Base-by-base conservation (phyloP, 1,140 invertebrate genomes). In the Andrena cerasifolii region DNA sequence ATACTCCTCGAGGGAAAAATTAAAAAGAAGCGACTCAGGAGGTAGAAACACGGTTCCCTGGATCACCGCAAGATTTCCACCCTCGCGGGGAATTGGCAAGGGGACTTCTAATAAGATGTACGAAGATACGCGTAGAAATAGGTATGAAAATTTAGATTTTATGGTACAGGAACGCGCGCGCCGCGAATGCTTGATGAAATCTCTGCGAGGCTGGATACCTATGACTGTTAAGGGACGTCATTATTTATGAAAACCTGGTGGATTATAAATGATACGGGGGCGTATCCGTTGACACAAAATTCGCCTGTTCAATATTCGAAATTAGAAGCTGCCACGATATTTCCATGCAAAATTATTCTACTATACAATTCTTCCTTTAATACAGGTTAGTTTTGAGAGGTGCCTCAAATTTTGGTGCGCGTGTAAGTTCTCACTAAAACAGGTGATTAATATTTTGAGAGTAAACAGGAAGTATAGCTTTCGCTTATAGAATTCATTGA, bases 91-190 rank as follows among this genome's bases (percentile, higher is more conserved):
- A 33, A 33, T 28, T 59, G 54, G 36, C 40, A 45, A 47, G 54
- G 36, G 26, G 26, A 28, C 45, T 45, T 16, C 28, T 72, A 72
- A 72, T 72, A 72, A 61, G 68, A 72, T 61, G 40, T 33, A 61
- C 61, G 56, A 72, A 72, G 43, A 61, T 49, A 61, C 28, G n/a
- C 24, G 28, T 26, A 43, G 47, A 28, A 51, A 28, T 28, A 7
- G 36, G 14, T 31, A 65, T n/a, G 43, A 65, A 33, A 74, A 74
- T 74, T 53, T 33, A 65, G 43, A 74, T 74, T 65, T 31, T 21
- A 43, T 43, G n/a, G 33, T 18, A n/a, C 51, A 40, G 21, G 28
- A 24, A 31, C 12, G 24, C 26, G 36, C 24, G 62, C 18, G 28
- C 7, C n/a, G 28, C 14, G 66, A 70, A 56, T 53, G 54, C 16